These are phyloP conservation scores for Oligia strigilis DNA, from an alignment of 2,888 invertebrate species.

Conservation along the genomic window DNA sequence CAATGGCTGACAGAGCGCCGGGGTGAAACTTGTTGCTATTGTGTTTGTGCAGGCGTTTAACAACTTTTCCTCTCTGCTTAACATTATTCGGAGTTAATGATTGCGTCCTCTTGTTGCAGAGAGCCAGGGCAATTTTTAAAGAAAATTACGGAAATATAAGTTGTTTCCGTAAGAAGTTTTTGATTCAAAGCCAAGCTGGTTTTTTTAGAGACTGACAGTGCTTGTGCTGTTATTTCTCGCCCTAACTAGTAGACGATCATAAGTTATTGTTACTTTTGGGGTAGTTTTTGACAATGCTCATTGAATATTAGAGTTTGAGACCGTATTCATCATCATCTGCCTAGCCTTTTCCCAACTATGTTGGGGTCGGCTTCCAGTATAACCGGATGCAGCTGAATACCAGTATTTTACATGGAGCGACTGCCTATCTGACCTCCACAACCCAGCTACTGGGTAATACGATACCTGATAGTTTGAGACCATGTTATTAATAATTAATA, in stretches of 20 bases:
- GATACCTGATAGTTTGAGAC: not conserved
- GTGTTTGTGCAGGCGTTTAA: slow-evolving; percentile 75
- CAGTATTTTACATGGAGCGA: too few relatives aligned
- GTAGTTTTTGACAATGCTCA: not conserved
- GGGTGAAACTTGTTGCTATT: slow-evolving; percentile 74
- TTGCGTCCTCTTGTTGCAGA: slow-evolving; percentile 39
- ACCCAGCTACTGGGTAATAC: too few relatives aligned
- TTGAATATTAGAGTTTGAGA: not conserved
- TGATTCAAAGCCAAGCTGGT: slow-evolving; percentile 13
- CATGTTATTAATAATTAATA: not conserved
- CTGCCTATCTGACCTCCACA: too few relatives aligned
- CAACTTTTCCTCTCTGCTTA: slow-evolving; percentile 62
- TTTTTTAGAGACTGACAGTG: not conserved
- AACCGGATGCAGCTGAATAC: too few relatives aligned
- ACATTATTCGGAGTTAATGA: slow-evolving; percentile 57
- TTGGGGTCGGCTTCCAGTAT: too few relatives aligned
- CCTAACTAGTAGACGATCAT: not conserved
- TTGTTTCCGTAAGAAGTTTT: slow-evolving; percentile 13
- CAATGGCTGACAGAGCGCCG: slow-evolving; percentile 61
- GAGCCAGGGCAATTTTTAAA: slow-evolving; percentile 24
- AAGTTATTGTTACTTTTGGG: not conserved
- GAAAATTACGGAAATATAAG: slow-evolving; percentile 18
- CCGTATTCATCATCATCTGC: too few relatives aligned
- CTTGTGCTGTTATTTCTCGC: not conserved
- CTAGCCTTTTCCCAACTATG: too few relatives aligned